Evolutionary conservation across 2,888 invertebrate species (phyloP), one percentile per base, ranked within the genome.

Genomic region (Caenorhabditis drosophilae): DNA sequence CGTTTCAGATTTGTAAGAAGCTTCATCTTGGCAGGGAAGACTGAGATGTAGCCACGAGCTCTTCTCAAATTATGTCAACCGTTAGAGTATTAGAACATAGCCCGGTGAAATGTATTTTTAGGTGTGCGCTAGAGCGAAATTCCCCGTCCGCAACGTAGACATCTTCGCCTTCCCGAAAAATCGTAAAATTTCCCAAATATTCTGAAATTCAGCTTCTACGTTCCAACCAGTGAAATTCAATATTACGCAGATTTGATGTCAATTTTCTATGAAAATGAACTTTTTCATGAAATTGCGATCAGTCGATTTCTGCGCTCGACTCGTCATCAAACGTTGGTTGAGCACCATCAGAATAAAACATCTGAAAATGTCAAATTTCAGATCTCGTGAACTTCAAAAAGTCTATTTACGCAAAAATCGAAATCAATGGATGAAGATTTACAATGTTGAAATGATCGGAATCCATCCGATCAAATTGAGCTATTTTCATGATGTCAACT

Each of bases 401-500:
- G 20, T 15, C 18, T 62, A 52, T 22, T n/a, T 62, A 2, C 57
- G 62, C 56, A 25, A 12, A 1, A 6, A 48, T 11, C 41, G 56
- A 26, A n/a, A 16, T 1, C 23, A 42, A 15, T 62, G 52, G 48
- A 3, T 3, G 0, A 16, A 16, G 11, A 11, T n/a, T 7, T 62
- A 52, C n/a, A 25, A 27, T 11, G 7, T 2, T 6, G 41, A 44
- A 2, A 15, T 56, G 34, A 20, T 52, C 2, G 42, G 9, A 25
- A 23, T 62, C n/a, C 62, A 62, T 45, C 52, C 62, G 7, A 27
- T 62, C 9, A 62, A 62, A 48, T 6, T 53, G 1, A 57, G 48
- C 25, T 2, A 12, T 12, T 51, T 61, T 15, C 9, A 7, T n/a
- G 12, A 46, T 2, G n/a, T n/a, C n/a, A n/a, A n/a, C n/a, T 47